Percentiles rank a stretch among this genome's conserved stretches.
phyloP scores from a whole-genome alignment of 2,888 invertebrate genomes.

The Chrysodeixis includens region DNA sequence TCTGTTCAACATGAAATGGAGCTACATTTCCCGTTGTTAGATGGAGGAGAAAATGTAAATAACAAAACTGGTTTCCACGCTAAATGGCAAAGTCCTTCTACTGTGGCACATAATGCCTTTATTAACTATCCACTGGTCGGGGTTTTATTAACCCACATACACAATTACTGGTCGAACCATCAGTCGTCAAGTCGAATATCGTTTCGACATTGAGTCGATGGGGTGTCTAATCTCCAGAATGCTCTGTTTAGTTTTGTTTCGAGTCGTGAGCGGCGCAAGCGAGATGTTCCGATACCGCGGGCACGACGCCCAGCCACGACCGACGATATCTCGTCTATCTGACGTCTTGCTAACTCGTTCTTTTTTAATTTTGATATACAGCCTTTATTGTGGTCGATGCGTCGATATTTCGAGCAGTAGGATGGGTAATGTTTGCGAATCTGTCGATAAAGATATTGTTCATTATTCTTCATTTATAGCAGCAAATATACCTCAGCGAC shows the following conservation, averaged over 20 bases:
- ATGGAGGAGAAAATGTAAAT: too few species aligned
- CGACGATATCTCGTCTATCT: slow-evolving; percentile 70
- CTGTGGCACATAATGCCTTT: not conserved
- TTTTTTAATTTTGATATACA: slow-evolving; percentile 69
- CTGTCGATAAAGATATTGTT: slow-evolving; percentile 5
- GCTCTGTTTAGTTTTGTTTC: slow-evolving; percentile 63
- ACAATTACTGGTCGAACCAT: slow-evolving; percentile 9
- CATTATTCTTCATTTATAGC: not conserved
- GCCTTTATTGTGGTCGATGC: slow-evolving; percentile 64
- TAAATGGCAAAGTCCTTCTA: too few species aligned
- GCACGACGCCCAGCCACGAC: slow-evolving; percentile 64
- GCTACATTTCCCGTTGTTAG: too few species aligned
- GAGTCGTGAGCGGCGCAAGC: slow-evolving; percentile 64
- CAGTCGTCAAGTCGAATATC: slow-evolving; percentile 39
- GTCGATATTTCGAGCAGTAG: slow-evolving; percentile 54
- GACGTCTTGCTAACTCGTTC: slow-evolving; percentile 64
- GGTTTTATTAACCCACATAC: slow-evolving; percentile 1
- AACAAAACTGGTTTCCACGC: too few species aligned
- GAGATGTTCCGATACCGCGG: slow-evolving; percentile 70
- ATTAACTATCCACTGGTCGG: not conserved
- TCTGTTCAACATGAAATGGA: not conserved
- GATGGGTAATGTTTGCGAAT: slow-evolving; percentile 21
- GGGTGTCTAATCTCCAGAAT: slow-evolving; percentile 57
- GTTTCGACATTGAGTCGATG: slow-evolving; percentile 57
- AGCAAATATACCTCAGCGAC: not conserved